Evolutionary conservation across 2,113 vertebrate species (phyloP), one percentile per base, ranked within the genome.

Genomic region (Rattus rattus): DNA sequence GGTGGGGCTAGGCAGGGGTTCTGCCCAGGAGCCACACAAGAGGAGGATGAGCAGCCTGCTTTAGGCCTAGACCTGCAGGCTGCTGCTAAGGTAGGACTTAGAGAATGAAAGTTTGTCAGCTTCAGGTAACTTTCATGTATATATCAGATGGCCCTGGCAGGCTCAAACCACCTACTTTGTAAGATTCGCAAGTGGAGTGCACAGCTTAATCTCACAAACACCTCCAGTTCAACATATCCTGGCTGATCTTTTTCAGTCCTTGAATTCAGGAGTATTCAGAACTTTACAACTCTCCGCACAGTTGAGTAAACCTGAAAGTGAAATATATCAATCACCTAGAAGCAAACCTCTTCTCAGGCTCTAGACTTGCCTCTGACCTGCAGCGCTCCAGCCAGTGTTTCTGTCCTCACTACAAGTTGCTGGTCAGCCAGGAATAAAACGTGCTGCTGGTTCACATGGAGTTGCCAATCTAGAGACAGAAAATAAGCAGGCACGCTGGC

Each of bases 341-440:
- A 5, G 43, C 81, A 47, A 77, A 52, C n/a, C 85, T 33, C 59
- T 36, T 2, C 16, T 26, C 1, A 0, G 8, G 76, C 30, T 3
- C 22, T 9, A n/a, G 36, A 19, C 65, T 26, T 12, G 36, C 63
- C 36, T 76, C 36, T 14, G 43, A 70, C 22, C 39, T 2, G 13
- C 0, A 22, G 39, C 4, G 1, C 0, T 16, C 33, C 16, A 39
- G 59, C 52, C 52, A 54, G 52, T 7, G 4, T 5, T 67, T 1
- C 0, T 0, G 6, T 11, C 30, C 54, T 36, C 19, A 7, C 11
- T 47, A 83, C 26, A 91, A 59, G 30, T 73, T 26, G 49, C 69
- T 63, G 12, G 83, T 13, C 7, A 3, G 4, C 26, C 67, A 63
- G 79, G 54, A 75, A 73, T 49, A 76, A 73, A 83, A 49, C 56